Evolutionary conservation across 2,113 vertebrate species (phyloP), one percentile per base, ranked within the genome.

Genomic region (Carlito syrichta): DNA sequence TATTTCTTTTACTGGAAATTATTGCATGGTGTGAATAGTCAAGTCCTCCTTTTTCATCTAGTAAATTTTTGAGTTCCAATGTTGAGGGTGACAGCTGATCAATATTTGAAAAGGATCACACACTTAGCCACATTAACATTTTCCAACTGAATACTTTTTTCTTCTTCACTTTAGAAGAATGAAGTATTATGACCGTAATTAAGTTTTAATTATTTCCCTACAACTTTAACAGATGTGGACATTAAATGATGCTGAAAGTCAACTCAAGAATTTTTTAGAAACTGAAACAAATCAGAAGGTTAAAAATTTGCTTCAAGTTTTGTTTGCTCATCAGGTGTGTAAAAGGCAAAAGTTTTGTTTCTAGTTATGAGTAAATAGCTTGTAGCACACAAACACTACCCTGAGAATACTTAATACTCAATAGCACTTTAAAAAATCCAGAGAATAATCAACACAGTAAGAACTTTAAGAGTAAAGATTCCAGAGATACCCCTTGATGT

Each of bases 281-380:
- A 94, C 90, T 86, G 84, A 96, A 91, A 94, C 5, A 90, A 50
- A 43, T 88, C 71, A 96, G 82, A 66, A 88, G 17, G 22, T 84
- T 95, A 84, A 35, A 73, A 63, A 76, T 77, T 81, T 79, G 52
- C 90, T 92, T 95, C 7, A 38, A 78, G 52, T 74, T 96, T 89
- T 48, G 13, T 89, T 96, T 76, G 58, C 62, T 92, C 23, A 74
- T 43, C 19, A 48, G 50, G 48, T 79, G 84, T 87, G 43, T 92
- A 84, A 92, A 96, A 91, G 60, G 38, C 71, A 95, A 63, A 93
- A 69, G 32, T 86, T 74, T 81, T 85, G 58, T 19, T 85, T 93
- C 52, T 90, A 23, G 56, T 40, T 96, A 14, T 89, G 43, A 78
- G 19, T 83, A 22, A 71, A n/a, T 56, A 83, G 48, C 32, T 87